Conservation (phyloP, 2,113 vertebrate genomes). For the Lycaon pictus region DNA sequence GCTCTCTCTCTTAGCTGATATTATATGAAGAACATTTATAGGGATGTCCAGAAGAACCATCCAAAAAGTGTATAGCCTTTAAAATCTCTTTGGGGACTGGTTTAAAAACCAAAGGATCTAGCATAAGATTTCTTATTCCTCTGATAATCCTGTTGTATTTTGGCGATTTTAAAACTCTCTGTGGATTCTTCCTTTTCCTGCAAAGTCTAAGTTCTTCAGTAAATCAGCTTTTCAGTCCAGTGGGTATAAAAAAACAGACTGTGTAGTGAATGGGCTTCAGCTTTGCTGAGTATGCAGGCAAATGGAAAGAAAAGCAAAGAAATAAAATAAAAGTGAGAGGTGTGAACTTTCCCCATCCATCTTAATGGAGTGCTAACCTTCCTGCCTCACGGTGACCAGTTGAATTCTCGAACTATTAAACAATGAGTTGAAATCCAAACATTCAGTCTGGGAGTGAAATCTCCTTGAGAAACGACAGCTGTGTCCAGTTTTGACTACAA, state of each 20-base stretch:
- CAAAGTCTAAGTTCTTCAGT: conserved; percentile 68
- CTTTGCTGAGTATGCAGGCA: conserved; percentile 72
- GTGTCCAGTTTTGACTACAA: conserved; percentile 66
- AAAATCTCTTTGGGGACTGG: conserved; percentile 33
- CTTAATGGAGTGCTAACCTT: conserved; percentile 83
- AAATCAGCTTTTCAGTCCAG: conserved; percentile 73
- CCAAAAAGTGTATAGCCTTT: conserved; percentile 32
- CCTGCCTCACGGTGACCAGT: conserved; percentile 74
- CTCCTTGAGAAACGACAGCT: conserved; percentile 80
- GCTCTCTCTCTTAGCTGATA: not conserved
- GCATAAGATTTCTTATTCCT: conserved; percentile 64
- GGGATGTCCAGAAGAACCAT: not conserved
- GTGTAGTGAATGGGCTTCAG: conserved; percentile 5
- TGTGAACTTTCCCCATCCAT: conserved; percentile 77
- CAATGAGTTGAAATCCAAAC: conserved; percentile 82
- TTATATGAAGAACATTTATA: conserved; percentile 32
- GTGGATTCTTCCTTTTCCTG: conserved; percentile 66
- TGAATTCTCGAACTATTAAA: conserved; percentile 82
- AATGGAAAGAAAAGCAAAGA: conserved; percentile 76
- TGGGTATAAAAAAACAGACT: conserved; percentile 71
- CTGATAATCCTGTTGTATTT: conserved; percentile 71
- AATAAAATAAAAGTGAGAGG: conserved; percentile 77
- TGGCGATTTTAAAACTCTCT: conserved; percentile 67
- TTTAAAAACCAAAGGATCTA: conserved; percentile 65
- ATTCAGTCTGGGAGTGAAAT: conserved; percentile 69